Conservation (phyloP, 1,140 invertebrate genomes). For the Triops cancriformis region DNA sequence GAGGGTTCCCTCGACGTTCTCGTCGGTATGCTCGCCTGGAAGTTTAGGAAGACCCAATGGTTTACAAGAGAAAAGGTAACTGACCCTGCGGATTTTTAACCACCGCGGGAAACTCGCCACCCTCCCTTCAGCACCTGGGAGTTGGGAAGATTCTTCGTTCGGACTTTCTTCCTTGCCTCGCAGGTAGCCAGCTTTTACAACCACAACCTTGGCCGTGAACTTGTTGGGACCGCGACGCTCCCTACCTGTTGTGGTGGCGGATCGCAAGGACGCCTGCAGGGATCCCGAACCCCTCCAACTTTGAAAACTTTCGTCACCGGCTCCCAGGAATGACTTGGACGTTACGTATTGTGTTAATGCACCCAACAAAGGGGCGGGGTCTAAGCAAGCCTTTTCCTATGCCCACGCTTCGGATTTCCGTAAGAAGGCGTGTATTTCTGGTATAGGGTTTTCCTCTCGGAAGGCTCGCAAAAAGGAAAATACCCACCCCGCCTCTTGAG, state of each 20-base stretch:
- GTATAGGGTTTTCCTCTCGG: neutral
- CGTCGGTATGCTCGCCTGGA: neutral
- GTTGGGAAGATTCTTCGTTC: neutral
- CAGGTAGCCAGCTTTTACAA: neutral
- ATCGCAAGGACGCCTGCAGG: neutral
- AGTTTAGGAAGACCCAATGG: neutral
- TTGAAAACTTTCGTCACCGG: neutral
- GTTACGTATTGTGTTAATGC: neutral
- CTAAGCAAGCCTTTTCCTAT: neutral
- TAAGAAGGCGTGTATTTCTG: neutral
- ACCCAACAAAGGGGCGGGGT: neutral
- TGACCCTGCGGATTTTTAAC: conserved; percentile 13
- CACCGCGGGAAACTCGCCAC: neutral
- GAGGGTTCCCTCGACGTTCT: neutral
- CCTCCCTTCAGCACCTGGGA: neutral
- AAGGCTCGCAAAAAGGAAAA: neutral
- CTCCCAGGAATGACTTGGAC: neutral
- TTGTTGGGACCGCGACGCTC: neutral
- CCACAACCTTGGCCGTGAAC: conserved; percentile 5
- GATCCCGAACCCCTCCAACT: neutral
- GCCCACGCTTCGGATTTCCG: neutral
- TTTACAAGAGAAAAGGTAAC: neutral
- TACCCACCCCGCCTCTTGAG: neutral
- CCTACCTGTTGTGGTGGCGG: neutral
- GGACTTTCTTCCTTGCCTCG: conserved; percentile 3